Conservation (phyloP, 2,888 invertebrate genomes). For the Apodemia mormo region DNA sequence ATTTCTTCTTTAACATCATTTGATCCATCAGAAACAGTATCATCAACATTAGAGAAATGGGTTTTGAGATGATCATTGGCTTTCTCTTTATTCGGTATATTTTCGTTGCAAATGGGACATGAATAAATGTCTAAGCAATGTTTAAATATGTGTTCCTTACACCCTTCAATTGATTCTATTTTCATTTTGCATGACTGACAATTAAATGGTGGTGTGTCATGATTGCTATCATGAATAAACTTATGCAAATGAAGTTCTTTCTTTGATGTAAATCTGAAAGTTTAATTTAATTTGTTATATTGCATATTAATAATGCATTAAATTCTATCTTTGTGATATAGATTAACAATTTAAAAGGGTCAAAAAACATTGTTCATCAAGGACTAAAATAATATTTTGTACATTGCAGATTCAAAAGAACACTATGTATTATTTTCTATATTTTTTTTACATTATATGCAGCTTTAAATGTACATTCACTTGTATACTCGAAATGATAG, state of each 20-base stretch:
- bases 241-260: slow-evolving; percentile 61
- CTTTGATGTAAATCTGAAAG: slow-evolving; percentile 59
- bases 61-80: slow-evolving; percentile 56
- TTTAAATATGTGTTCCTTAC: slow-evolving; percentile 61
- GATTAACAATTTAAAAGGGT: no score
- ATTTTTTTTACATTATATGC: no score
- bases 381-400: no score
- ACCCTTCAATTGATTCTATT: slow-evolving; percentile 53
- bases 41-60: slow-evolving; percentile 52
- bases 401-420: no score
- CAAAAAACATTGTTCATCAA: no score
- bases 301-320: neutral
- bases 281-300: slow-evolving; percentile 5
- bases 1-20: slow-evolving; percentile 59
- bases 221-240: slow-evolving; percentile 54
- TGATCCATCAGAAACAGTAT: slow-evolving; percentile 42
- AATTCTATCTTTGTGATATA: neutral
- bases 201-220: slow-evolving; percentile 54
- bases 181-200: slow-evolving; percentile 55
- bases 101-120: slow-evolving; percentile 64
- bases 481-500: no score
- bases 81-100: slow-evolving; percentile 48
- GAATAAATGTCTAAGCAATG: slow-evolving; percentile 57
- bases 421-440: no score
- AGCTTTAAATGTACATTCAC: no score